Percentiles rank a stretch among this genome's conserved stretches.
Evolutionary conservation across 2,113 vertebrate species (phyloP).

Genomic region (Psilopsiagon aurifrons): DNA sequence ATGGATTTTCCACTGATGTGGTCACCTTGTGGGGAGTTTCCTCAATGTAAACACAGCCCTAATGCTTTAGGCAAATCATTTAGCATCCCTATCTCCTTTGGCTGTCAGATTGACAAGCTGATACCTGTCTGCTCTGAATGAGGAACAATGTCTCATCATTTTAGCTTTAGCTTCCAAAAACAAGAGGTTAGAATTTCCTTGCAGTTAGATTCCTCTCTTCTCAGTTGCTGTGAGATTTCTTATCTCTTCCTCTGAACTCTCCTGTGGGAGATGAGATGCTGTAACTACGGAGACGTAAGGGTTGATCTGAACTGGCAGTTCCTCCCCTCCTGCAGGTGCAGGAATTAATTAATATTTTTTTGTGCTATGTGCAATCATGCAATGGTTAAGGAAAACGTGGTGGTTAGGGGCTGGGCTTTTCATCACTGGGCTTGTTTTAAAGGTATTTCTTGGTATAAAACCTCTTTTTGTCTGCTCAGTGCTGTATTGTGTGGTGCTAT

Average conservation of each 20-base stretch:
- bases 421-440: background rate
- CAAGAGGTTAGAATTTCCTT: background rate
- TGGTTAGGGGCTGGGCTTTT: background rate
- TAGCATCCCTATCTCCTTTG: background rate
- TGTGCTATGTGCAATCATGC: background rate
- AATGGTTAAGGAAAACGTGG: background rate
- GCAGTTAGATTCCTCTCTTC: background rate
- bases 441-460: background rate
- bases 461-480: background rate
- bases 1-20: background rate
- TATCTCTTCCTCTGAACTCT: background rate
- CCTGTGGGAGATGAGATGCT: background rate
- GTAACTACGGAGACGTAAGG: slow-evolving; percentile 21
- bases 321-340: background rate
- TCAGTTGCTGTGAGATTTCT: background rate
- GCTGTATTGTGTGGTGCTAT: background rate
- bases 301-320: slow-evolving; percentile 1
- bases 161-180: background rate
- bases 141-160: background rate
- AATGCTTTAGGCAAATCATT: background rate
- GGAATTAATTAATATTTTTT: slow-evolving; percentile 16
- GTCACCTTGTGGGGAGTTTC: background rate
- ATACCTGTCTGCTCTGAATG: background rate
- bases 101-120: background rate
- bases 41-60: background rate